Percentiles rank a stretch among this genome's conserved stretches.
Conservation (phyloP, 2,888 invertebrate genomes). For the Lasius platythorax region DNA sequence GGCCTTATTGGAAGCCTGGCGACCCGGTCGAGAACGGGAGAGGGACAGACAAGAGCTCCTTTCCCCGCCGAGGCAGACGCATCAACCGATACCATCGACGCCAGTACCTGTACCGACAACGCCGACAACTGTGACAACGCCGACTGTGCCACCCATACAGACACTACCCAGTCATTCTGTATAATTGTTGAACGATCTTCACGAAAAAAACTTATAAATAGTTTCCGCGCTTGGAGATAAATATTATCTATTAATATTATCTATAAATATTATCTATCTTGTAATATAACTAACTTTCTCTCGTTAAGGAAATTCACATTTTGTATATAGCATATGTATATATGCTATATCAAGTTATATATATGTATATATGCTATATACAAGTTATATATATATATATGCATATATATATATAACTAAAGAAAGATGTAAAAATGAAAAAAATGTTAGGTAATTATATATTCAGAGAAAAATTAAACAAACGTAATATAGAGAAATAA, state of each 20-base stretch:
- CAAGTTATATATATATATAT: not conserved
- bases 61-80: slow-evolving; percentile 87
- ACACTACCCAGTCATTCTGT: slow-evolving; percentile 73
- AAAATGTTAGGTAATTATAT: slow-evolving; percentile 22
- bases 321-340: slow-evolving; percentile 36
- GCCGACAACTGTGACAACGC: slow-evolving; percentile 70
- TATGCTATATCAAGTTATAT: not conserved
- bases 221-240: slow-evolving; percentile 42
- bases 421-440: slow-evolving; percentile 27
- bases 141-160: slow-evolving; percentile 75
- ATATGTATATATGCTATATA: not conserved
- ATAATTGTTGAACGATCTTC: slow-evolving; percentile 60
- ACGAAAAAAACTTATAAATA: slow-evolving; percentile 26
- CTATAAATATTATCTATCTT: slow-evolving; percentile 20
- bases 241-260: slow-evolving; percentile 51
- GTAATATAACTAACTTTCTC: slow-evolving; percentile 54
- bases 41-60: slow-evolving; percentile 91
- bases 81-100: slow-evolving; percentile 81
- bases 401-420: not conserved
- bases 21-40: slow-evolving; percentile 92
- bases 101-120: slow-evolving; percentile 79
- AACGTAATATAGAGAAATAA: not conserved
- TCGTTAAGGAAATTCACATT: slow-evolving; percentile 38
- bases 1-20: slow-evolving; percentile 94
- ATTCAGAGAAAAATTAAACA: slow-evolving; percentile 24